Conservation (phyloP, 2,888 invertebrate species). For the Meiosimyza platycephala region DNA sequence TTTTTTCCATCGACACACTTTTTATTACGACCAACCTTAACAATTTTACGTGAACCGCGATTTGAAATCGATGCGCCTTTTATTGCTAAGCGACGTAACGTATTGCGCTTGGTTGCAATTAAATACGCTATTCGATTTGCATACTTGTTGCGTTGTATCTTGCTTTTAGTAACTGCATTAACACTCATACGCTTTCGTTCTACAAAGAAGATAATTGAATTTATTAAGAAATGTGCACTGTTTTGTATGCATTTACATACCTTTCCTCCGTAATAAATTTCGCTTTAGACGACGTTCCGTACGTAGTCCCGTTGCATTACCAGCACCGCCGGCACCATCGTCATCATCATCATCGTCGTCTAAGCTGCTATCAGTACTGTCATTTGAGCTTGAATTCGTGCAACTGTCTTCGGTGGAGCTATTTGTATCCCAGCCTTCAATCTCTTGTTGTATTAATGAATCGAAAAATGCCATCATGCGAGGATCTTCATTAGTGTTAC, state of each 20-base stretch:
- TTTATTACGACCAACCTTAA: conserved; percentile 37
- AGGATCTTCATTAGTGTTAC: conserved; percentile 89
- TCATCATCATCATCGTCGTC: conserved; percentile 46
- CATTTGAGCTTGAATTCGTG: conserved; percentile 42
- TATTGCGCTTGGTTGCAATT: conserved; percentile 78
- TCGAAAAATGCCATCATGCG: conserved; percentile 98
- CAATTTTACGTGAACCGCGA: conserved; percentile 54
- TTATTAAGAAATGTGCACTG: conserved; percentile 3
- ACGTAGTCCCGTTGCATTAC: conserved; percentile 28
- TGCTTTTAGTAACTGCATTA: conserved; percentile 57
- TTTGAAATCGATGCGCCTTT: conserved; percentile 68
- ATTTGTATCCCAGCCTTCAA: conserved; percentile 81
- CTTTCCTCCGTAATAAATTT: conserved; percentile 40
- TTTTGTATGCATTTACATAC: background rate
- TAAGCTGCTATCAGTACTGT: conserved; percentile 42
- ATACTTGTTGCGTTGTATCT: conserved; percentile 67
- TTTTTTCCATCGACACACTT: conserved; percentile 7
- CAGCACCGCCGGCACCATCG: conserved; percentile 34
- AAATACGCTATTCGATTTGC: conserved; percentile 79
- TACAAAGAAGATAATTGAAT: conserved; percentile 44
- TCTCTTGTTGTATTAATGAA: conserved; percentile 89
- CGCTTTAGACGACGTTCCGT: conserved; percentile 39
- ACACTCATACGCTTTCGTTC: conserved; percentile 64
- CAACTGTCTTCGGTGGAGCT: conserved; percentile 61
- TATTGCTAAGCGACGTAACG: conserved; percentile 73